A percentile compares a stretch with the other conserved stretches of the same genome.
Conservation (phyloP, 2,888 invertebrate genomes). For the Andrena bucephala region DNA sequence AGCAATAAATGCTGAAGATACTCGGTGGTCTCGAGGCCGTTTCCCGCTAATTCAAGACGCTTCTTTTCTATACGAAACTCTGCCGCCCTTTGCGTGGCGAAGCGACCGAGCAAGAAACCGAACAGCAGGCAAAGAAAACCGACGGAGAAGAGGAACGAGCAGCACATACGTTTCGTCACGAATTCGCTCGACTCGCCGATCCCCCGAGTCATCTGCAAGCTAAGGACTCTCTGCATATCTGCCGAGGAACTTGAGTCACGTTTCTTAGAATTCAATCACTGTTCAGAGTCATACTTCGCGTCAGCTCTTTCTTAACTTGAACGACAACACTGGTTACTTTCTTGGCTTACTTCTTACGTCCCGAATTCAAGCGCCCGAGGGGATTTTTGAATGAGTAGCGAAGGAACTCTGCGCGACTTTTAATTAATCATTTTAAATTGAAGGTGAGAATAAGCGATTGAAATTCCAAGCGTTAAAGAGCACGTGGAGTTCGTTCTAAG, state of each 20-base stretch:
- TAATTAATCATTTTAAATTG: neutral
- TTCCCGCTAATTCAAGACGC: constrained; percentile 76
- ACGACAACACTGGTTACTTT: neutral
- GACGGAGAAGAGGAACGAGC: constrained; percentile 85
- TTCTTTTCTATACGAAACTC: constrained; percentile 77
- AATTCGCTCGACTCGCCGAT: constrained; percentile 83
- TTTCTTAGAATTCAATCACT: constrained; percentile 10
- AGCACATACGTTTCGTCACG: constrained; percentile 85
- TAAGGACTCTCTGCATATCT: constrained; percentile 85
- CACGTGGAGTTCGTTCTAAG: constrained; percentile 23
- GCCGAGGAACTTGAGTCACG: constrained; percentile 26
- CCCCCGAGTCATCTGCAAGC: constrained; percentile 84
- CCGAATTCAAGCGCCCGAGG: neutral
- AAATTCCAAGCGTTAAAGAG: neutral
- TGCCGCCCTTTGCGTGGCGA: constrained; percentile 83
- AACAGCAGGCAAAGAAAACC: constrained; percentile 85
- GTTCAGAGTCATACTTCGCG: neutral
- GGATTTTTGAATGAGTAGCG: neutral
- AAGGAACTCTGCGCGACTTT: neutral
- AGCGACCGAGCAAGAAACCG: constrained; percentile 85
- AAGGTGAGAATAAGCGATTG: neutral
- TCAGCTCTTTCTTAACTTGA: neutral
- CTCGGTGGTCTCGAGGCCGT: constrained; percentile 76
- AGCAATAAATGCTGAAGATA: constrained; percentile 73
- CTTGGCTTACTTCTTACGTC: neutral